Evolutionary conservation across 2,113 vertebrate species (phyloP).

Genomic region (Gobius niger): DNA sequence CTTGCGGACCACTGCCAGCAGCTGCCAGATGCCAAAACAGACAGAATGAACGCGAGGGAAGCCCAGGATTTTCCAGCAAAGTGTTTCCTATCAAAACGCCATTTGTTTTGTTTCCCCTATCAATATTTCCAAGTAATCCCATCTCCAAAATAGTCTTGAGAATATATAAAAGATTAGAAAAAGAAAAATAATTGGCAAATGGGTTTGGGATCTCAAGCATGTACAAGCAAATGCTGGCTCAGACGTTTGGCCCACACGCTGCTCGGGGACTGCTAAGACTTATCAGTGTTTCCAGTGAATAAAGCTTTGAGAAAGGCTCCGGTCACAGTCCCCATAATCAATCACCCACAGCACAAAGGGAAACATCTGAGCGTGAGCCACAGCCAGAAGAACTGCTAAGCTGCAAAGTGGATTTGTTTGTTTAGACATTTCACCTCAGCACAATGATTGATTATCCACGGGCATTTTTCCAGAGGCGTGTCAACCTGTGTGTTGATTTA

Average conservation of each 20-base stretch:
- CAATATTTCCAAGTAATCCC: constrained; percentile 52
- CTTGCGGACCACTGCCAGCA: constrained; percentile 32
- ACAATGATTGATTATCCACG: constrained; percentile 13
- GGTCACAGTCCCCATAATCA: constrained; percentile 35
- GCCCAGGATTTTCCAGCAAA: constrained; percentile 57
- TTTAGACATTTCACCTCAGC: constrained; percentile 14
- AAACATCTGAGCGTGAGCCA: constrained; percentile 22
- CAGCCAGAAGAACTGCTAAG: constrained; percentile 6
- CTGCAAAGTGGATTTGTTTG: constrained; percentile 17
- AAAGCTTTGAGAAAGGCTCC: constrained; percentile 34
- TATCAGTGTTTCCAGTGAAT: constrained; percentile 67
- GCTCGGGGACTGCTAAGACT: constrained; percentile 35
- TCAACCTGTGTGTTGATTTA: constrained; percentile 16
- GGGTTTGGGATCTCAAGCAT: constrained; percentile 28
- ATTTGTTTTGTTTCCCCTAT: constrained; percentile 58
- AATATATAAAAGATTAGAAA: constrained; percentile 53
- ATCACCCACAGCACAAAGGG: constrained; percentile 43
- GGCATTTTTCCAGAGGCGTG: constrained; percentile 6
- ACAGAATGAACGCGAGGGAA: constrained; percentile 58
- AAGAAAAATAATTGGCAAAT: constrained; percentile 37
- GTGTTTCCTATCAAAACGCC: constrained; percentile 63
- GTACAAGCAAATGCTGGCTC: constrained; percentile 58
- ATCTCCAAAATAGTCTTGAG: constrained; percentile 10
- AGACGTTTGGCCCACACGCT: constrained; percentile 42
- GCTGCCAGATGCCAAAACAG: constrained; percentile 44